Conservation (phyloP, 2,888 invertebrate genomes). For the Drosophila buzzatii region DNA sequence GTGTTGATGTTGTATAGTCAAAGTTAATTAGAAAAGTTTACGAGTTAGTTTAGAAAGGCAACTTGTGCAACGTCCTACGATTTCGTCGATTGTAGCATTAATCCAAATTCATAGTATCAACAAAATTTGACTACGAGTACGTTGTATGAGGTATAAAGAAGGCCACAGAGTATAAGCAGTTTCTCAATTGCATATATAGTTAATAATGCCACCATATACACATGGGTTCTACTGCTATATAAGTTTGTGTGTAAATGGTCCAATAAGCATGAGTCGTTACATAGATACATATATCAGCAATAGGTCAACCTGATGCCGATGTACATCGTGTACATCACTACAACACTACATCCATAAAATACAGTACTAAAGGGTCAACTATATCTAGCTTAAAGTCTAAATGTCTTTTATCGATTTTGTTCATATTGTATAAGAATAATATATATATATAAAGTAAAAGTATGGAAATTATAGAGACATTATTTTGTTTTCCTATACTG, state of each 20-base stretch:
- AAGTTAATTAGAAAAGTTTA: conserved; percentile 25
- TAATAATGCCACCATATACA: conserved; percentile 14
- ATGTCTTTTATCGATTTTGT: conserved; percentile 41
- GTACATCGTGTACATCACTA: conserved; percentile 4
- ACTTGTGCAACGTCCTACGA: conserved; percentile 48
- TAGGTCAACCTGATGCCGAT: conserved; percentile 35
- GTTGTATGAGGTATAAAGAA: conserved; percentile 83
- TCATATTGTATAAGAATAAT: conserved; percentile 16
- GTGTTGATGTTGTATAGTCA: conserved; percentile 19
- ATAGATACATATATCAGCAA: conserved; percentile 57
- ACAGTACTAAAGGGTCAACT: conserved; percentile 42
- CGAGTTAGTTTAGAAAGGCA: conserved; percentile 51
- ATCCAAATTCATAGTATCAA: conserved; percentile 15
- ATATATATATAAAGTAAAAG: conserved; percentile 17
- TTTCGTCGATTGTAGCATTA: conserved; percentile 35
- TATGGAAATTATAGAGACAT: conserved; percentile 24
- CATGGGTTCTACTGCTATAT: conserved; percentile 29
- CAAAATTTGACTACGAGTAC: conserved; percentile 74
- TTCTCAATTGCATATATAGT: conserved; percentile 23
- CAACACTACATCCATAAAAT: conserved; percentile 14
- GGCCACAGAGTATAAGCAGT: conserved; percentile 82
- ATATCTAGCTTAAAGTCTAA: conserved; percentile 42
- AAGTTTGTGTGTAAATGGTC: conserved; percentile 66
- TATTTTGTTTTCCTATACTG: conserved; percentile 20
- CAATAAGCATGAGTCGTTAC: conserved; percentile 70